Evolutionary conservation across 1,140 invertebrate genomes (phyloP).

Genomic region (Pteromalus puparum): DNA sequence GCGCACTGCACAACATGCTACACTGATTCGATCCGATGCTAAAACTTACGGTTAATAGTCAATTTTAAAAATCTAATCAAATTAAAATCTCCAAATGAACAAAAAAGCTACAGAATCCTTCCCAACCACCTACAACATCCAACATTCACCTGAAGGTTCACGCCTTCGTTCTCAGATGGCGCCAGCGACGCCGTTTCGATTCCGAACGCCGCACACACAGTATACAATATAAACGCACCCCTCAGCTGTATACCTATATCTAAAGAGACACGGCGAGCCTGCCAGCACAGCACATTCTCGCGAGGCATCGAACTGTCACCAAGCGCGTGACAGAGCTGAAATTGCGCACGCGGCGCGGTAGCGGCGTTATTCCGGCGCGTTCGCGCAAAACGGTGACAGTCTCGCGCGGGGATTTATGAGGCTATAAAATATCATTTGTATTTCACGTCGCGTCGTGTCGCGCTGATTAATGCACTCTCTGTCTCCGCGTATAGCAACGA

Average conservation of each 20-base stretch:
- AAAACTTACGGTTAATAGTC: too few relatives aligned
- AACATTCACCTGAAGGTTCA: background rate
- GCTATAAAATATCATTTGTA: constrained; percentile 76
- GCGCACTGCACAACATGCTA: too few relatives aligned
- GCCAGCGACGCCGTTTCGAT: background rate
- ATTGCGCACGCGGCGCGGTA: background rate
- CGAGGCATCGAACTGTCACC: background rate
- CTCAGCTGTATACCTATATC: too few relatives aligned
- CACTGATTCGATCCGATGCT: too few relatives aligned
- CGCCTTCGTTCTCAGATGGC: constrained; percentile 26
- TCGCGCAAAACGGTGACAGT: constrained; percentile 65
- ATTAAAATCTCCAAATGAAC: too few relatives aligned
- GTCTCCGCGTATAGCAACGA: background rate
- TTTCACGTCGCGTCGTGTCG: constrained; percentile 67
- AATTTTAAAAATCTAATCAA: too few relatives aligned
- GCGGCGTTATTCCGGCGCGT: background rate
- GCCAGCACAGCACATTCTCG: background rate
- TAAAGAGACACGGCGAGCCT: background rate
- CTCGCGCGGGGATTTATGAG: constrained; percentile 68
- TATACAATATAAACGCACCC: too few relatives aligned
- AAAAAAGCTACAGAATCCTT: background rate
- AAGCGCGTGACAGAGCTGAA: background rate
- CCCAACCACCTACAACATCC: background rate
- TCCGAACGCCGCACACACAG: background rate
- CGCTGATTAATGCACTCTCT: constrained; percentile 71